Evolutionary conservation across 2,888 invertebrate genomes (phyloP), one percentile per base, ranked within the genome.

Genomic region (Drosophila imparisetae): DNA sequence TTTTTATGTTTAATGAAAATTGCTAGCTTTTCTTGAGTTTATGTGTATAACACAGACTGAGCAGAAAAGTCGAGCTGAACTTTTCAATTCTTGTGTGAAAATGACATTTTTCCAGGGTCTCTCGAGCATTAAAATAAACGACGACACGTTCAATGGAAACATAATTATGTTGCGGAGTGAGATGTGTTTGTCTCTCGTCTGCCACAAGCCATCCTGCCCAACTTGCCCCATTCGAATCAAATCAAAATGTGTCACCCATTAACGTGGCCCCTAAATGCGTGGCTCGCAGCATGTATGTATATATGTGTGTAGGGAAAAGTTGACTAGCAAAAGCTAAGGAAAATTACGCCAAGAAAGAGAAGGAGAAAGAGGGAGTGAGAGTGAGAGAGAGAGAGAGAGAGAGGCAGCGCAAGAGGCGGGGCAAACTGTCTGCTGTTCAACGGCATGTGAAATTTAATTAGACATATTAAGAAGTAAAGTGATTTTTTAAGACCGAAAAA

Each of bases 381-480:
- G n/a, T 10, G 21, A 38, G 8, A 30, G 7, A n/a, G 29, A 15
- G 13, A 24, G 38, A 32, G 24, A n/a, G 13, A 49, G 18, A 29
- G 54, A 27, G 29, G 15, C 13, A 18, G 13, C 2, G n/a, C 7
- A 36, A 24, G 4, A 36, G 27, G 52, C 30, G 29, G 1, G 30
- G 53, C 27, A 24, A 66, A 66, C 67, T 71, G 77, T 70, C 70
- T 77, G 73, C 67, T 80, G 72, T 67, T 74, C 80, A 85, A 66
- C 77, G 70, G 59, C 74, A 67, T 80, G 87, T 87, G 68, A 87
- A 85, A 87, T 87, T 87, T 81, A 81, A 87, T 87, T 45, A 45
- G 45, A 45, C 45, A 24, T 24, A 45, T 45, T 45, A 45, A 45
- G 45, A 70, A 62, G 68, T 59, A 61, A 74, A 78, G 54, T 78